Evolutionary conservation across 2,113 vertebrate genomes (phyloP), one percentile per base, ranked within the genome.

Genomic region (Chascanopsetta lugubris): DNA sequence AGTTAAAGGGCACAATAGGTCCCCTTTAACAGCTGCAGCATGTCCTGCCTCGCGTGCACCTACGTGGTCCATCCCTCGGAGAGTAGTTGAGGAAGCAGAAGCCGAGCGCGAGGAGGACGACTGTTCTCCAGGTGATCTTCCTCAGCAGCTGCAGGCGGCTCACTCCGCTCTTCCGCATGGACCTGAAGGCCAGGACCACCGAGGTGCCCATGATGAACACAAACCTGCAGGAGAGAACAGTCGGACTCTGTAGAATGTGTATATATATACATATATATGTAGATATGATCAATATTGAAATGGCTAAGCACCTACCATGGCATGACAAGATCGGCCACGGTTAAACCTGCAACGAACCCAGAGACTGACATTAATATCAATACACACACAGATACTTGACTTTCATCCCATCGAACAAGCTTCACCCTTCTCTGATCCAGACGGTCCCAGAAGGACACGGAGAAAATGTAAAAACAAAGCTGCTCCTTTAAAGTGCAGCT

Each of bases 301-400:
- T 20, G 48, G 24, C 26, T 26, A 4, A 48, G 5, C 47, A 57
- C 86, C 6, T 86, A 94, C 94, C 93, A 95, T 18, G 93, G 92
- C 93, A 94, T 94, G 74, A 94, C 92, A 34, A 94, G 85, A 86
- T 94, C 93, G 48, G 89, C 93, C 50, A 94, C 86, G n/a, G 92
- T 93, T 32, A 95, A 85, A 77, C 94, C 93, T 94, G 83, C 49
- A 86, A 79, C 47, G 80, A 45, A 79, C 22, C 24, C 26, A 75
- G 25, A 79, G 40, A 46, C 36, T 57, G 34, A 18, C 2, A 65
- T 62, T 25, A 32, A 53, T 26, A 70, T 65, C 4, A 69, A 50
- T n/a, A 57, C 20, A 74, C 18, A 54, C 15, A 54, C 30, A 65
- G 3, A 46, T 9, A 49, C 21, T 40, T 24, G 3, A 58, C 13